Evolutionary conservation across 2,113 vertebrate species (phyloP), one percentile per base, ranked within the genome.

Genomic region (Callopanchax toddi): DNA sequence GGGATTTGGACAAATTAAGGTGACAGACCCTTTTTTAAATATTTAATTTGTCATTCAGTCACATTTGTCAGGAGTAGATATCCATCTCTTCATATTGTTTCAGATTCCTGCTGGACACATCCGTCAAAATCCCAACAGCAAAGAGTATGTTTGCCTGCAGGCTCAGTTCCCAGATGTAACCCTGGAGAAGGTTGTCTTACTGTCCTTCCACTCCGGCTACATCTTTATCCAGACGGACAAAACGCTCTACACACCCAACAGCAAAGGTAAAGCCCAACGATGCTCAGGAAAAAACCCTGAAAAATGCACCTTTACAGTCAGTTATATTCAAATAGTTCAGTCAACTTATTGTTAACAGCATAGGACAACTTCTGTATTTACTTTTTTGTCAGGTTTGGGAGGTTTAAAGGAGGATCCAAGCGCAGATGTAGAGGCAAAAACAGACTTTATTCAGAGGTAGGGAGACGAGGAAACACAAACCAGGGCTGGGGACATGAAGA

Each of bases 221-320:
- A 83, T 92, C 26, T 89, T 89, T 59, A 79, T 90, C 48, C 89
- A 91, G 65, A 92, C 89, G 0, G 91, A 92, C 70, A 90, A 89
- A 49, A 80, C 86, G 22, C 77, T 92, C 22, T 92, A 92, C 68
- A 90, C 87, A 11, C 91, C 89, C 17, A 52, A 71, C 15, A 85
- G 55, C 44, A 81, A 11, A 34, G 88, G 90, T 92, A 36, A n/a
- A 26, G 60, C 56, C 23, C 12, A 22, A 18, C 26, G 34, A 16
- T 16, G n/a, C 1, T 17, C 43, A 18, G 7, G 10, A 36, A 36
- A 11, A 6, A 36, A 36, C 34, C 11, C 34, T 26, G 26, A n/a
- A n/a, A n/a, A n/a, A n/a, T n/a, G n/a, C n/a, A n/a, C n/a, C n/a
- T n/a, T n/a, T n/a, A n/a, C n/a, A n/a, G n/a, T n/a, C n/a, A n/a